phyloP scores from a whole-genome alignment of 2,797 vertebrate species.

The Notolepis coatsorum region DNA sequence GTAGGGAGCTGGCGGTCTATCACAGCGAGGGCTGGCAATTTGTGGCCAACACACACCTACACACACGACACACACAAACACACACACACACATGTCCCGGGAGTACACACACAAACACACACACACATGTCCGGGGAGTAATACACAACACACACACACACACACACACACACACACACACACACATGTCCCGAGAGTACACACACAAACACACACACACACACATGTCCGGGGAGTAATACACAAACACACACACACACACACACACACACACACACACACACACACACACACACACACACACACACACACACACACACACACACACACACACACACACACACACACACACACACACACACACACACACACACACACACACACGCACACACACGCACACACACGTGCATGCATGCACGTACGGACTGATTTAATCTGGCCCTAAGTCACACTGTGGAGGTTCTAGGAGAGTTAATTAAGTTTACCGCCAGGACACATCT shows the following conservation, averaged over 20 bases:
- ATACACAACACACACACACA: not conserved
- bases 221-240: too few species aligned
- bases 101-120: too few species aligned
- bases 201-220: not conserved
- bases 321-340: not conserved
- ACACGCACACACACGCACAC: not conserved
- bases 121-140: not conserved
- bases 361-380: not conserved
- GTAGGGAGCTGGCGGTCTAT: too few species aligned
- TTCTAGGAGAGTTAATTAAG: slow-evolving; percentile 27
- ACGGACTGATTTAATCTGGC: slow-evolving; percentile 31
- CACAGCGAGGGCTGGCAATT: too few species aligned
- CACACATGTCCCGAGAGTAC: not conserved
- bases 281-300: not conserved
- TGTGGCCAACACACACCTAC: too few species aligned
- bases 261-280: not conserved
- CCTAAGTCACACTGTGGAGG: slow-evolving; percentile 19
- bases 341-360: not conserved
- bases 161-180: not conserved
- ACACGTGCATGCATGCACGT: not conserved
- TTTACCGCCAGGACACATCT: slow-evolving; percentile 10
- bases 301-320: not conserved
- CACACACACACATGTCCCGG: too few species aligned
- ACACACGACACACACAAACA: too few species aligned
- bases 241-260: too few species aligned